A percentile compares a stretch with the other conserved stretches of the same genome.
Evolutionary conservation across 2,888 invertebrate genomes (phyloP).

Genomic region (Epirrhoe alternata): DNA sequence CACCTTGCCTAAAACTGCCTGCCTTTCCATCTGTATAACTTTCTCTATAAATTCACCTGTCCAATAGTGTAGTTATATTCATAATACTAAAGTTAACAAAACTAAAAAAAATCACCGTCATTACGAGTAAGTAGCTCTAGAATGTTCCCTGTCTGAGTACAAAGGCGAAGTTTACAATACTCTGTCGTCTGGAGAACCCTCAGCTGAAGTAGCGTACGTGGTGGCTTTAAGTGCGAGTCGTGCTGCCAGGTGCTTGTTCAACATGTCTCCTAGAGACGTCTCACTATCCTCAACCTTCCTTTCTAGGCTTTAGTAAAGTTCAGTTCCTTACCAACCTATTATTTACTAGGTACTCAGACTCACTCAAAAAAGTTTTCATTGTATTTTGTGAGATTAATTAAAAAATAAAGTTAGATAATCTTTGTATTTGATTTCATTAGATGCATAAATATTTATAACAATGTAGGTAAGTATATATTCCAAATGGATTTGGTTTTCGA

Average conservation of each 20-base stretch:
- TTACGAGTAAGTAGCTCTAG: constrained; percentile 43
- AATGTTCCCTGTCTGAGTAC: constrained; percentile 52
- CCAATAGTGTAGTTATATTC: not conserved
- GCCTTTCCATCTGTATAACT: not conserved
- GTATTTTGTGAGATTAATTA: too few species aligned
- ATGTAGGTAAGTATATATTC: not conserved
- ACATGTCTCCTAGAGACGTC: constrained; percentile 64
- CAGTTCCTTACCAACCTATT: not conserved
- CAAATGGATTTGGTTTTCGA: not conserved
- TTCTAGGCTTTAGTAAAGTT: constrained; percentile 14
- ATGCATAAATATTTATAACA: not conserved
- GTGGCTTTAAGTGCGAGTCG: constrained; percentile 64
- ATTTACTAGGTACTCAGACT: not conserved
- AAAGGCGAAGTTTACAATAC: constrained; percentile 59
- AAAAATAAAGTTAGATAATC: not conserved
- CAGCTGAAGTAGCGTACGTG: constrained; percentile 61
- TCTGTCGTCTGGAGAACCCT: constrained; percentile 57
- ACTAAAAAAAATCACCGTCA: constrained; percentile 32
- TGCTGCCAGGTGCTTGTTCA: constrained; percentile 72
- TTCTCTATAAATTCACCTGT: not conserved
- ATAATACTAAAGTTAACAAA: constrained; percentile 33
- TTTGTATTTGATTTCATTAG: not conserved
- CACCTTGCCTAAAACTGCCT: not conserved
- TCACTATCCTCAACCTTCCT: constrained; percentile 16
- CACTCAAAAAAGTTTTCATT: too few species aligned